These are phyloP conservation scores for Hypotaenidia okinawae DNA, from an alignment of 2,797 vertebrate genomes.

Conservation along the genomic window DNA sequence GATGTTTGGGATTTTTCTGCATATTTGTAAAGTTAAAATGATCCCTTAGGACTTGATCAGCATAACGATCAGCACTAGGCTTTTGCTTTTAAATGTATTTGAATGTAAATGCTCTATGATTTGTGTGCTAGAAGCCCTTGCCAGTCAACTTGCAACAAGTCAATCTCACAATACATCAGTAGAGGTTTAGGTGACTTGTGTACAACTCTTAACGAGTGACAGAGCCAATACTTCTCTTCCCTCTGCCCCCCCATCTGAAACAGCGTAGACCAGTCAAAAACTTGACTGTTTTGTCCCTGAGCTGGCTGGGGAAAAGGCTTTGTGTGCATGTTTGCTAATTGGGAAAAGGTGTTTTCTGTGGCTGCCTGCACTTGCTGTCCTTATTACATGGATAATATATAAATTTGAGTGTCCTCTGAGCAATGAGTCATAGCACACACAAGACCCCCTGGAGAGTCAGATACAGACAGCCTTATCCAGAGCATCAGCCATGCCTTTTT, in stretches of 20 bases:
- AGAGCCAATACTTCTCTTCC: slow-evolving; percentile 3
- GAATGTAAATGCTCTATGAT: background rate
- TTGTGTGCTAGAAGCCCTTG: background rate
- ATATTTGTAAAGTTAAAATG: background rate
- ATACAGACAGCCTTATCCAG: slow-evolving; percentile 40
- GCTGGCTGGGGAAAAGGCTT: background rate
- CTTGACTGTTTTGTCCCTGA: background rate
- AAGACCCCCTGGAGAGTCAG: background rate
- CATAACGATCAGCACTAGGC: background rate
- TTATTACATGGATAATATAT: background rate
- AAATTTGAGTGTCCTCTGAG: background rate
- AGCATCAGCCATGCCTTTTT: slow-evolving; percentile 24
- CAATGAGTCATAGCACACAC: background rate
- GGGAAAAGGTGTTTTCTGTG: slow-evolving; percentile 6
- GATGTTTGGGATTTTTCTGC: background rate
- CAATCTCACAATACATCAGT: accelerated
- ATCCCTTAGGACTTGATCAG: background rate
- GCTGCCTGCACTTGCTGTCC: slow-evolving; percentile 12
- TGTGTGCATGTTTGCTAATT: background rate
- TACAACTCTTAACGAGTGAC: background rate
- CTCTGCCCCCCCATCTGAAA: background rate
- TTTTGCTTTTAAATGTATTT: background rate
- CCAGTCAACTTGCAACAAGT: background rate
- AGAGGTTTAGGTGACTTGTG: slow-evolving; percentile 11
- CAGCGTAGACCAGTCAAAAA: background rate